Evolutionary conservation across 2,113 vertebrate genomes (phyloP).

Genomic region (Guaruba guarouba): DNA sequence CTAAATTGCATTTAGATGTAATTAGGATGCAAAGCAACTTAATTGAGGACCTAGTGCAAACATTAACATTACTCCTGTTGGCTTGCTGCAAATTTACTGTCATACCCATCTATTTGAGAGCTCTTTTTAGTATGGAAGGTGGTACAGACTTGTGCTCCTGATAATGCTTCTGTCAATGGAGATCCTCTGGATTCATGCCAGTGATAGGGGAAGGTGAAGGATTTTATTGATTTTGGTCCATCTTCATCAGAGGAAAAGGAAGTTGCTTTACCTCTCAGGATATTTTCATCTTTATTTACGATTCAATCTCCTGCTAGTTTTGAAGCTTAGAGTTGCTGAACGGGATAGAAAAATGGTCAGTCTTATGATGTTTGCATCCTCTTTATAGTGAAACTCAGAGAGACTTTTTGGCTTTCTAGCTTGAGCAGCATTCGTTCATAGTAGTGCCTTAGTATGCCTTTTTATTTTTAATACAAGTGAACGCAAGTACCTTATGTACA

Average conservation of each 20-base stretch:
- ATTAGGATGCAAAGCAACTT: neutral
- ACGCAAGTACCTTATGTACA: neutral
- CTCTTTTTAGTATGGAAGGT: neutral
- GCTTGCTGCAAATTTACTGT: neutral
- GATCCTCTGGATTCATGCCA: neutral
- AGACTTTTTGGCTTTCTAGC: neutral
- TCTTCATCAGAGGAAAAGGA: neutral
- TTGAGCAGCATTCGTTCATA: neutral
- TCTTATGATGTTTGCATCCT: neutral
- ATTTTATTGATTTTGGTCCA: neutral
- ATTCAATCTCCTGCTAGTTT: neutral
- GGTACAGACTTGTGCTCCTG: rapidly evolving
- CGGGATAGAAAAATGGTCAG: neutral
- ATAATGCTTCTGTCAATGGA: neutral
- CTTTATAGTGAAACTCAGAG: neutral
- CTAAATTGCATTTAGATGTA: no score
- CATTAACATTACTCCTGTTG: neutral
- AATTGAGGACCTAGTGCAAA: neutral
- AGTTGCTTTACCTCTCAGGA: neutral
- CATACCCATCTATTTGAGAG: rapidly evolving
- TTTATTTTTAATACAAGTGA: neutral
- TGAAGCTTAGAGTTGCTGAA: neutral
- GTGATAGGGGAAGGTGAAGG: neutral
- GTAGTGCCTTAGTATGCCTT: neutral
- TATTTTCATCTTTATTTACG: neutral